Percentiles rank a stretch among this genome's conserved stretches.
phyloP scores from a whole-genome alignment of 2,888 invertebrate species.

The Odontomyia ornata region DNA sequence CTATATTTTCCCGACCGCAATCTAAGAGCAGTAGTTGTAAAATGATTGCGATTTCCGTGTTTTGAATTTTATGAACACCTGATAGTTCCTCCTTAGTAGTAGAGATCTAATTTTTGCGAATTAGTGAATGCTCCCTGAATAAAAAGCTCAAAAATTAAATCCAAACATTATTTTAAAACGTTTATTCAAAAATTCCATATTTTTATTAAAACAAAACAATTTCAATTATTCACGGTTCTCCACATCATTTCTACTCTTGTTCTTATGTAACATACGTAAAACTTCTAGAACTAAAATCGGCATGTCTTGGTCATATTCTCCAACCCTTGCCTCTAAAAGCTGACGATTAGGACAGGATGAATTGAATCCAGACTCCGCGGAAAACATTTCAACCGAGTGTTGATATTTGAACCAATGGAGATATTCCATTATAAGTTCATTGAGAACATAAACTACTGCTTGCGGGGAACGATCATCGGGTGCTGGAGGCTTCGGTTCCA shows the following conservation, averaged over 20 bases:
- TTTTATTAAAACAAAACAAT: no score
- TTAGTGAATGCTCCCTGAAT: no score
- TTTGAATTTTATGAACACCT: no score
- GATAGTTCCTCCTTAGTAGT: no score
- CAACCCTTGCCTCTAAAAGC: slow-evolving; percentile 54
- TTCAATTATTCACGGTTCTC: no score
- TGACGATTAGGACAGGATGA: slow-evolving; percentile 52
- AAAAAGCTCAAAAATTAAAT: no score
- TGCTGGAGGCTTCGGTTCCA: not conserved
- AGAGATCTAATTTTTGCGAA: no score
- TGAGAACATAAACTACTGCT: slow-evolving; percentile 1
- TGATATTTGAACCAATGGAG: slow-evolving; percentile 60
- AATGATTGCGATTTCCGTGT: no score
- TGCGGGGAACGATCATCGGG: slow-evolving; percentile 19
- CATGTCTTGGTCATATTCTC: slow-evolving; percentile 53
- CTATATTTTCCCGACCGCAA: no score
- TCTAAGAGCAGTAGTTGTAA: no score
- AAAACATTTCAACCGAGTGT: slow-evolving; percentile 60
- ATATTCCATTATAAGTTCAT: slow-evolving; percentile 59
- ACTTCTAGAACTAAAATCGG: slow-evolving; percentile 58
- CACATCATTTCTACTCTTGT: not conserved
- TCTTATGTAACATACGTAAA: slow-evolving; percentile 48
- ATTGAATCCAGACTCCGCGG: slow-evolving; percentile 56
- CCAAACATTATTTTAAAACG: no score
- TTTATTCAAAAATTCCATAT: no score